Evolutionary conservation across 2,888 invertebrate species (phyloP), one percentile per base, ranked within the genome.

Genomic region (Caenorhabditis macrosperma): DNA sequence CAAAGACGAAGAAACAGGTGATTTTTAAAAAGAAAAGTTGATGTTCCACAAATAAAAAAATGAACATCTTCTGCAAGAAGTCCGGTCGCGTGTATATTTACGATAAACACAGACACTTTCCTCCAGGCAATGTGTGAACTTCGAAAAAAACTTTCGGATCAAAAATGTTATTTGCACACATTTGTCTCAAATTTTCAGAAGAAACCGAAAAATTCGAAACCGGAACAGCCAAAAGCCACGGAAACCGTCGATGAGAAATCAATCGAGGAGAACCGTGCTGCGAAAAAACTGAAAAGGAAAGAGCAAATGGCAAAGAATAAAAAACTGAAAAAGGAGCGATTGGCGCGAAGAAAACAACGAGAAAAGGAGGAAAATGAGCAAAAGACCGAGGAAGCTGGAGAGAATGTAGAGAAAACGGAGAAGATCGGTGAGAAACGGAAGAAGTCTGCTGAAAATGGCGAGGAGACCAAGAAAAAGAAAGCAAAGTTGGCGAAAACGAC

Each of bases 251-350:
- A 78, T 20, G 54, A 26, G 26, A 38, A 68, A 28, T 12, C 30
- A 9, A 24, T 41, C 9, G 75, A 82, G 50, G 71, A 79, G n/a
- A 52, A 52, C 17, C 57, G 60, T 30, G 5, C 41, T 22, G 61
- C 61, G n/a, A 77, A 77, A 28, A 74, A 74, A 54, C 28, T 30
- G 30, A 50, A 28, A 17, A 22, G 81, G 28, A 74, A 69, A 28
- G 68, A 68, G 46, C 59, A 74, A 64, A 75, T 78, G 77, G 67
- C 59, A 4, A 35, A 46, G 38, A 81, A 81, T 61, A 41, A 55
- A 35, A 55, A 71, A 46, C 61, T 64, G 55, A 68, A 33, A 35
- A 68, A 72, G 22, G 64, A 79, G 22, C 17, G 69, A n/a, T 55
- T 55, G 38, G 68, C 69, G 41, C 60, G 33, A 35, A 75, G 60